phyloP scores from a whole-genome alignment of 2,888 invertebrate genomes.

The Parnassius orleans region DNA sequence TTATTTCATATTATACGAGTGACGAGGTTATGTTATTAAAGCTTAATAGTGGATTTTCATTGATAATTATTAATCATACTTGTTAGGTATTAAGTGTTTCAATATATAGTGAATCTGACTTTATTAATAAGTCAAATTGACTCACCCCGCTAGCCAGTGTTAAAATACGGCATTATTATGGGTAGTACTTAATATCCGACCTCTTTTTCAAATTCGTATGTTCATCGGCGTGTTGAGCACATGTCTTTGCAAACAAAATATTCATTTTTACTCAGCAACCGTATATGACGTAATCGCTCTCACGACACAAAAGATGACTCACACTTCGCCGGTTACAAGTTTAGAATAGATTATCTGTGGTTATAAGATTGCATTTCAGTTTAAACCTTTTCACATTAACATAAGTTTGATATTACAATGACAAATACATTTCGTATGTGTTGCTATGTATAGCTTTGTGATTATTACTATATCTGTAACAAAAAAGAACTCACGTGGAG shows the following conservation, averaged over 20 bases:
- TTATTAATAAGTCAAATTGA: no score
- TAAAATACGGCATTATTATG: no score
- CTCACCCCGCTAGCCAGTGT: no score
- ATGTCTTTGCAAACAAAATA: constrained; percentile 13
- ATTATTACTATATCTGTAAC: constrained; percentile 21
- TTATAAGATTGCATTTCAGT: background rate
- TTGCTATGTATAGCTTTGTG: constrained; percentile 11
- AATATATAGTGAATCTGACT: no score
- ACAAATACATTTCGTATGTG: background rate
- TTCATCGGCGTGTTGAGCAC: constrained; percentile 6
- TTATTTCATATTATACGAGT: no score
- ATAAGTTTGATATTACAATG: constrained; percentile 11
- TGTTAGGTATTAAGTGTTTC: no score
- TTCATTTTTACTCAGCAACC: constrained; percentile 18
- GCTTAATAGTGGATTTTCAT: no score
- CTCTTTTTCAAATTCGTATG: constrained; percentile 15
- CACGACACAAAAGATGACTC: constrained; percentile 28
- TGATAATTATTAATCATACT: no score
- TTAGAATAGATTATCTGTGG: constrained; percentile 25
- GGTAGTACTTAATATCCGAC: background rate
- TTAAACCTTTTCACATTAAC: background rate
- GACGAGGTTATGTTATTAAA: no score
- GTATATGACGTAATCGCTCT: constrained; percentile 30
- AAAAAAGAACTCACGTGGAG: constrained; percentile 9
- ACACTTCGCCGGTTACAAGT: constrained; percentile 25